Evolutionary conservation across 2,113 vertebrate species (phyloP), one percentile per base, ranked within the genome.

Genomic region (Trachemys scripta): DNA sequence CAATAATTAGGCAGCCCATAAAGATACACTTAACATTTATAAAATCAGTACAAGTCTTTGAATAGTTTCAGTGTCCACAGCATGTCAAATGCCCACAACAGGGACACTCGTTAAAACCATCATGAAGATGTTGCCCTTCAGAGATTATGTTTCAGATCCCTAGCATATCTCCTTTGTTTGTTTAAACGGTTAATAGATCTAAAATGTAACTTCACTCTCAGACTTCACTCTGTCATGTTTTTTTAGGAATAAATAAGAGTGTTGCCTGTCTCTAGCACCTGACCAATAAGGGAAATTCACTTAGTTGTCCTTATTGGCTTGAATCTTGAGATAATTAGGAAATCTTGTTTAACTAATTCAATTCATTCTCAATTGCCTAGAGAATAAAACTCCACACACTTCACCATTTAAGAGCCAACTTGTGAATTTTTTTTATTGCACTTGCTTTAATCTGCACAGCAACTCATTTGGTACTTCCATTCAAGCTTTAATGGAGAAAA

Each of bases 401-500:
- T 51, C 5, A 90, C 5, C 38, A 79, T 53, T 88, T 76, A 85
- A 35, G 91, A 94, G 47, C 10, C 59, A 12, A 35, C 69, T 56
- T 62, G 27, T 90, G 79, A 78, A 92, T 80, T 50, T 0, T 94
- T 51, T n/a, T 38, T 91, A 49, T 65, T 29, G 72, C 92, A 12
- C 88, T 29, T 20, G 38, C 87, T 78, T 51, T 62, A 93, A 88
- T 49, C 12, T 24, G 19, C 87, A 76, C 0, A 95, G 42, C 7
- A 22, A 72, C 79, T 79, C 22, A 84, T 82, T 14, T 57, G 24
- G 10, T 90, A n/a, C 50, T 81, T 82, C 80, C 65, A 3, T 11
- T 82, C 20, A 42, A 13, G 51, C 72, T 92, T 49, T 88, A 91
- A 92, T 82, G 82, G 92, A 78, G 2, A 57, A 57, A 94, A 76